A percentile compares a stretch with the other conserved stretches of the same genome.
Conservation (phyloP, 1,140 invertebrate genomes). For the Metaphire vulgaris region DNA sequence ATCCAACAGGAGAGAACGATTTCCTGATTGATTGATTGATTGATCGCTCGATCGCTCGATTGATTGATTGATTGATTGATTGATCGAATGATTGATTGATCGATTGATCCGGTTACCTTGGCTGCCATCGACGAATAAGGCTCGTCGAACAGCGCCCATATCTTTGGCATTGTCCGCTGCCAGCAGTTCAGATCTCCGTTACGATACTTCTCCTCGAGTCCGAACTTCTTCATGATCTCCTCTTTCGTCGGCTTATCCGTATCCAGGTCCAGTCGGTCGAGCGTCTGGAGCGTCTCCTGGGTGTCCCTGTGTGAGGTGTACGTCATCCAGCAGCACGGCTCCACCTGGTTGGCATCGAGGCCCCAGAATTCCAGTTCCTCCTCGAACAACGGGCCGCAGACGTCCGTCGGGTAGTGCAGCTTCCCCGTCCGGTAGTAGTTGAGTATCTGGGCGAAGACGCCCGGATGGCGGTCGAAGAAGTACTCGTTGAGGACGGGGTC, state of each 20-base stretch:
- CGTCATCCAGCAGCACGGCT: conserved; percentile 96
- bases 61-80: neutral
- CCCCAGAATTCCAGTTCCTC: conserved; percentile 36
- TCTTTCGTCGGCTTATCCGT: conserved; percentile 29
- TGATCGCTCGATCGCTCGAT: neutral
- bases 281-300: conserved; percentile 31
- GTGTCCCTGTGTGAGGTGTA: conserved; percentile 96
- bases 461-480: conserved; percentile 97
- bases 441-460: conserved; percentile 88
- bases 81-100: neutral
- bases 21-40: neutral
- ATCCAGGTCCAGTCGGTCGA: conserved; percentile 32
- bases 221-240: conserved; percentile 30
- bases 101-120: conserved; percentile 33
- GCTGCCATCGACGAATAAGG: conserved; percentile 32
- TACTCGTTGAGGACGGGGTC: conserved; percentile 95
- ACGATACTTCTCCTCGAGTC: conserved; percentile 25
- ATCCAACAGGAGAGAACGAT: neutral
- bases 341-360: conserved; percentile 58
- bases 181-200: conserved; percentile 25
- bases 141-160: conserved; percentile 58
- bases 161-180: conserved; percentile 28
- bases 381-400: conserved; percentile 73
- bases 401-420: conserved; percentile 94
- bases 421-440: conserved; percentile 90